phyloP scores from a whole-genome alignment of 2,113 vertebrate species.

The Casuarius casuarius region DNA sequence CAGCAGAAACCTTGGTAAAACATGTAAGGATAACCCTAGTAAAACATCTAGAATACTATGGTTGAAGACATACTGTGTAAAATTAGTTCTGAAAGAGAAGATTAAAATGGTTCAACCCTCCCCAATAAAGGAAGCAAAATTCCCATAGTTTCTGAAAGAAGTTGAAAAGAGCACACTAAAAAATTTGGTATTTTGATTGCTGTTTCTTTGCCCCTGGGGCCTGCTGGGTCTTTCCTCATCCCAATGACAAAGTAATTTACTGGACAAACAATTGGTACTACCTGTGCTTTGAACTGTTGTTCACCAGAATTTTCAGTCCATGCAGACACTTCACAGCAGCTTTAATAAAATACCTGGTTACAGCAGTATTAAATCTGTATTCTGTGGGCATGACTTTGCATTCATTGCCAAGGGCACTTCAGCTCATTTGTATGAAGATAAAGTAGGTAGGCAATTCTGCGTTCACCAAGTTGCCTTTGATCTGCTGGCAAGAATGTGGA shows the following conservation, averaged over 20 bases:
- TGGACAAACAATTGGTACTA: neutral
- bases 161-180: neutral
- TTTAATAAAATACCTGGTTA: constrained; percentile 36
- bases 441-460: constrained; percentile 51
- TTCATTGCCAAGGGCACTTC: constrained; percentile 60
- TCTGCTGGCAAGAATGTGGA: constrained; percentile 24
- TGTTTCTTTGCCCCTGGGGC: neutral
- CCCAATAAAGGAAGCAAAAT: neutral
- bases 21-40: neutral
- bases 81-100: neutral
- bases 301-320: neutral
- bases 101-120: neutral
- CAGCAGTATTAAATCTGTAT: constrained; percentile 37
- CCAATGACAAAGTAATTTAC: neutral
- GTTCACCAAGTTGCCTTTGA: constrained; percentile 56
- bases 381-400: constrained; percentile 33
- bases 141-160: neutral
- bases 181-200: neutral
- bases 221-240: neutral
- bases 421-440: constrained; percentile 64
- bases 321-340: neutral
- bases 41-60: neutral
- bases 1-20: neutral
- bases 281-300: neutral
- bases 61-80: neutral